These are phyloP conservation scores for Macropis europaea DNA, from an alignment of 2,888 invertebrate species.

Conservation along the genomic window DNA sequence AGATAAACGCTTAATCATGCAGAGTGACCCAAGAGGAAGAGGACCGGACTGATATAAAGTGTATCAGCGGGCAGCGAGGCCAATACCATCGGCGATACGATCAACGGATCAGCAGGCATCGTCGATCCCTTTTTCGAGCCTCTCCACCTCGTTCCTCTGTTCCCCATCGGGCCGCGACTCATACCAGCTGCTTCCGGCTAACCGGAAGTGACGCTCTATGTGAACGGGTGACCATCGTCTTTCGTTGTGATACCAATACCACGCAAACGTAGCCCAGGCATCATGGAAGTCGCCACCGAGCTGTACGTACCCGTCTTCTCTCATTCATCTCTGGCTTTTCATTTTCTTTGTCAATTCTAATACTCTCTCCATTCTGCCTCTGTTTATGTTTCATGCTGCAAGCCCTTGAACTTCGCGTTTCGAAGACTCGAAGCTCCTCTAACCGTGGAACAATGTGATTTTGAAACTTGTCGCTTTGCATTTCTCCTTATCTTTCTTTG, in stretches of 20 bases:
- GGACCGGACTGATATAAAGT: too few relatives aligned
- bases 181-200: conserved; percentile 80
- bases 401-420: too few relatives aligned
- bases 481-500: too few relatives aligned
- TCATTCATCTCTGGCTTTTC: neutral
- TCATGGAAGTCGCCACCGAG: conserved; percentile 77
- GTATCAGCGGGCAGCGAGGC: neutral
- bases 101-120: conserved; percentile 24
- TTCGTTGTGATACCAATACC: conserved; percentile 49
- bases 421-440: too few relatives aligned
- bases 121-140: conserved; percentile 35
- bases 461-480: too few relatives aligned
- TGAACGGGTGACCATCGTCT: conserved; percentile 62
- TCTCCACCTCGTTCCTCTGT: conserved; percentile 40
- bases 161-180: conserved; percentile 51
- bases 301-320: conserved; percentile 70
- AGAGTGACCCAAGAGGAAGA: conserved; percentile 13
- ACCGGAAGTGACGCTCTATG: conserved; percentile 79
- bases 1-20: too few relatives aligned
- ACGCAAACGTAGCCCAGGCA: conserved; percentile 45
- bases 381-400: too few relatives aligned
- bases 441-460: too few relatives aligned
- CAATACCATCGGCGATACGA: neutral
- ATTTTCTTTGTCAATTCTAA: too few relatives aligned
- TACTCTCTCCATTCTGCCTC: too few relatives aligned